Percentiles rank a stretch among this genome's conserved stretches.
Conservation (phyloP, 2,797 vertebrate genomes). For the Cercopithecus diana region DNA sequence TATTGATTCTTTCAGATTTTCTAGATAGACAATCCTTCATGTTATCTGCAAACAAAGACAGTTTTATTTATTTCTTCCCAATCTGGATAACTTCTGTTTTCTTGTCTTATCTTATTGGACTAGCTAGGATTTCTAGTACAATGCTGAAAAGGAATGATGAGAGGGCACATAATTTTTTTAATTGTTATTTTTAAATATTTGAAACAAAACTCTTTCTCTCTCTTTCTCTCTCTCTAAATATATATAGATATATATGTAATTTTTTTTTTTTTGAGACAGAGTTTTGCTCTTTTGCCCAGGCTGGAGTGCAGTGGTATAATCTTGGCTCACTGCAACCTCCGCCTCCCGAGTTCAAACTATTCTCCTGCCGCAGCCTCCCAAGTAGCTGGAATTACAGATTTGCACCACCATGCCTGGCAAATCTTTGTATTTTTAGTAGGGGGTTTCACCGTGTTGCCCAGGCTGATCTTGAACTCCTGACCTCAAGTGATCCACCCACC, state of each 20-base stretch:
- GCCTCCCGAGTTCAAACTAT: no score
- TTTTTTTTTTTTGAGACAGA: no score
- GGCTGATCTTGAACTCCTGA: neutral
- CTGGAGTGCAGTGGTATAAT: no score
- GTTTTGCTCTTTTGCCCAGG: no score
- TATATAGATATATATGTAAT: no score
- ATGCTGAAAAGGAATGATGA: neutral
- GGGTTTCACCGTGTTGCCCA: neutral
- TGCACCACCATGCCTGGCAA: neutral
- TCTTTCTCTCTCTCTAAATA: no score
- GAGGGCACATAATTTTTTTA: neutral
- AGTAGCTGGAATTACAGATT: neutral
- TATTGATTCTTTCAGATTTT: neutral
- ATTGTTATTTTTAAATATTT: neutral
- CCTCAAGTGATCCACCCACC: neutral
- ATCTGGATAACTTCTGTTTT: neutral
- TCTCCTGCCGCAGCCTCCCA: neutral
- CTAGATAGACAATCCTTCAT: neutral
- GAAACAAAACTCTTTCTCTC: neutral
- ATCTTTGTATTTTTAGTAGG: neutral
- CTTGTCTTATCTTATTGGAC: neutral
- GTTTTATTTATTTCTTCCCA: neutral
- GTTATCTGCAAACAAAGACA: neutral
- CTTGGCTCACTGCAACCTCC: no score
- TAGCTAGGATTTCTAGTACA: neutral